Conservation (phyloP, 1,140 invertebrate genomes). For the Drosophila mayri region DNA sequence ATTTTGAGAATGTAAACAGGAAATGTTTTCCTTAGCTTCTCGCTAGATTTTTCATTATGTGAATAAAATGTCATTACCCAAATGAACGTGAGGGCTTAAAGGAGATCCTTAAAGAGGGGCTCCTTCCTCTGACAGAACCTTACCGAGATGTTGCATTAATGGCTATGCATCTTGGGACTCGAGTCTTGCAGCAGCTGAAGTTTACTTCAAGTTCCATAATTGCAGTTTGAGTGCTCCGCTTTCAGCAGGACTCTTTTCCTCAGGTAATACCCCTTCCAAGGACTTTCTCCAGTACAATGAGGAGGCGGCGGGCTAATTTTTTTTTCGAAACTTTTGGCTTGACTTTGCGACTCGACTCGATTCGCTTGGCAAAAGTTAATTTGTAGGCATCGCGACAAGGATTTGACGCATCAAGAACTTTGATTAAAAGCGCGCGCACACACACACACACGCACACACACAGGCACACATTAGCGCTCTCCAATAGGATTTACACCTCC, state of each 20-base stretch:
- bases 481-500: constrained; percentile 53
- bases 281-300: constrained; percentile 24
- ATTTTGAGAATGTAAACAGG: constrained; percentile 78
- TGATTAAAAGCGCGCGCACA: constrained; percentile 40
- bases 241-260: not conserved
- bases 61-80: constrained; percentile 47
- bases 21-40: constrained; percentile 68
- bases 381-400: constrained; percentile 51
- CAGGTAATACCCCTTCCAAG: not conserved
- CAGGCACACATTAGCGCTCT: constrained; percentile 14
- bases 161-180: constrained; percentile 21
- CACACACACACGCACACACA: not conserved
- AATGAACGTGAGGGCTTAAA: constrained; percentile 38
- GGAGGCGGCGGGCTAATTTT: constrained; percentile 53
- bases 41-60: constrained; percentile 42
- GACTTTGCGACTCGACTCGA: constrained; percentile 39
- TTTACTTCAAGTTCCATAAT: constrained; percentile 55
- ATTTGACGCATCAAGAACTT: constrained; percentile 51
- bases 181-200: constrained; percentile 28
- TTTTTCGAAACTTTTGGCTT: constrained; percentile 59
- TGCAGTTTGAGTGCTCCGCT: constrained; percentile 57
- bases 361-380: constrained; percentile 47
- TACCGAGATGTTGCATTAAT: constrained; percentile 24
- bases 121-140: not conserved
- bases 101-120: constrained; percentile 8